These are phyloP conservation scores for Seladonia tumulorum DNA, from an alignment of 2,888 invertebrate species.

Conservation along the genomic window DNA sequence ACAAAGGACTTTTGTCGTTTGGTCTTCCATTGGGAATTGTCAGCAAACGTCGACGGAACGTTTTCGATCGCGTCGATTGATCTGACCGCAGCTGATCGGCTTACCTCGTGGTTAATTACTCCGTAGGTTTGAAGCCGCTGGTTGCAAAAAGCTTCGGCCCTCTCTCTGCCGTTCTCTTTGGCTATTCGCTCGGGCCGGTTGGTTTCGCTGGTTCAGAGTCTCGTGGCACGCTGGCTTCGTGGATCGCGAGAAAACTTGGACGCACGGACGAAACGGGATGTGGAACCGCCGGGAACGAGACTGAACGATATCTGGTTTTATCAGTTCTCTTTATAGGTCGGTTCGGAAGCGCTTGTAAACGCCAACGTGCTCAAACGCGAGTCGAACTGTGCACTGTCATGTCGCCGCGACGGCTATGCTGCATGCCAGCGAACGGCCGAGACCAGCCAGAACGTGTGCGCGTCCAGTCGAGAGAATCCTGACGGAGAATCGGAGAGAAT, in stretches of 20 bases:
- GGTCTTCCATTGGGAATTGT: background rate
- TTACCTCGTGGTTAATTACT: conserved; percentile 31
- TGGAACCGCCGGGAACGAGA: conserved; percentile 48
- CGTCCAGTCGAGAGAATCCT: conserved; percentile 2
- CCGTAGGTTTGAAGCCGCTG: background rate
- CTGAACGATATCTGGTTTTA: conserved; percentile 66
- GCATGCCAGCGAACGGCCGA: background rate
- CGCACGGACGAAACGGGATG: conserved; percentile 38
- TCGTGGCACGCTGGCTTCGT: conserved; percentile 22
- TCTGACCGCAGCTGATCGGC: background rate
- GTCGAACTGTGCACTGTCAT: conserved; percentile 20
- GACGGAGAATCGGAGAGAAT: no score
- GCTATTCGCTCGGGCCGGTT: background rate
- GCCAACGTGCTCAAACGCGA: conserved; percentile 48
- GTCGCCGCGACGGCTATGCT: background rate
- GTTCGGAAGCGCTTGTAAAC: conserved; percentile 59
- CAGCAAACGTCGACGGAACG: background rate
- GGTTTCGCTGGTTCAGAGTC: background rate
- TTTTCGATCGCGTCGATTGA: background rate
- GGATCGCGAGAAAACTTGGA: conserved; percentile 40
- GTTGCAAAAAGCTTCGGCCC: background rate
- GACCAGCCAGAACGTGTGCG: background rate
- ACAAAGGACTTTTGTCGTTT: background rate
- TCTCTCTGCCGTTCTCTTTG: background rate
- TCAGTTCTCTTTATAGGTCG: conserved; percentile 72